Evolutionary conservation across 2,888 invertebrate species (phyloP).

Genomic region (Junonia oenone): DNA sequence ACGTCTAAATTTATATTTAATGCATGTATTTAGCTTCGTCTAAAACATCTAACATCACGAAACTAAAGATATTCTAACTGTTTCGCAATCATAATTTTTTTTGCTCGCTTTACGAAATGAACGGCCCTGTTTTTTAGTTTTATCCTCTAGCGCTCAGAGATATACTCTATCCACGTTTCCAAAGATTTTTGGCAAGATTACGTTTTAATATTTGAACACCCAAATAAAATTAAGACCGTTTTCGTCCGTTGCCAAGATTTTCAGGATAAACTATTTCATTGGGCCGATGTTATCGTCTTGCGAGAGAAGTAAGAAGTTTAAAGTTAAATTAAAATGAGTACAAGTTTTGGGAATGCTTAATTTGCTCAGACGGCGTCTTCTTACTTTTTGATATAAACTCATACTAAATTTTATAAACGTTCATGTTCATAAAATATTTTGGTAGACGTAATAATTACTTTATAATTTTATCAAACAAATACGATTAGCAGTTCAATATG

Average conservation of each 20-base stretch:
- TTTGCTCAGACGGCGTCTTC: too few species aligned
- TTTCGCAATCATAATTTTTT: neutral
- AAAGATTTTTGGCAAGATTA: constrained; percentile 23
- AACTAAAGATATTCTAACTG: neutral
- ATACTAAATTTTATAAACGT: too few species aligned
- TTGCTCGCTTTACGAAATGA: neutral
- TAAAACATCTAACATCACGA: neutral
- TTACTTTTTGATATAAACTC: too few species aligned
- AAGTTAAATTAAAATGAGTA: constrained; percentile 1
- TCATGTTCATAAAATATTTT: too few species aligned
- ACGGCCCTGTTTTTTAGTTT: neutral
- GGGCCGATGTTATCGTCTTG: constrained; percentile 14
- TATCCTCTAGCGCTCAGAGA: neutral
- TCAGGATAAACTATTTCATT: constrained; percentile 17
- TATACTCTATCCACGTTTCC: neutral
- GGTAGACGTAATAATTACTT: neutral
- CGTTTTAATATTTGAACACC: constrained; percentile 26
- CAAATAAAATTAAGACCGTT: constrained; percentile 22
- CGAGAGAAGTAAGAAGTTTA: constrained; percentile 4
- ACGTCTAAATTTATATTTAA: neutral
- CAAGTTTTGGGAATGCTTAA: neutral
- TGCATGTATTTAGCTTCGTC: neutral
- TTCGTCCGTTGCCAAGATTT: constrained; percentile 20
- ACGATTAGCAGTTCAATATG: neutral
- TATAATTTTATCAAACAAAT: neutral